Evolutionary conservation across 2,888 invertebrate species (phyloP).

Genomic region (Drosophila atroscutellata): DNA sequence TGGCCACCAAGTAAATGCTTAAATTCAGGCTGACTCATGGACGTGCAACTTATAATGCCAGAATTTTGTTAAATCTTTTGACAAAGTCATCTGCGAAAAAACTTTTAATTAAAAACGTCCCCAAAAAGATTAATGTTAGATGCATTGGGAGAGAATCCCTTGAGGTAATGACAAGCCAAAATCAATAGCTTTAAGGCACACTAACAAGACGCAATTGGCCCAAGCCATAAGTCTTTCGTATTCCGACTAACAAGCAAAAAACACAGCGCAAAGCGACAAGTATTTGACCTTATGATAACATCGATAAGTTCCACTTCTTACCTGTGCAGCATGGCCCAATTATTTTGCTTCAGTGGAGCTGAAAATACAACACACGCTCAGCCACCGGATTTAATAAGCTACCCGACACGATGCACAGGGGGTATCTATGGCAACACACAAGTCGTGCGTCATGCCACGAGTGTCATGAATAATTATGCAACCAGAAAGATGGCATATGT

Average conservation of each 20-base stretch:
- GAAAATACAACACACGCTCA: conserved; percentile 61
- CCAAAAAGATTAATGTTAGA: conserved; percentile 11
- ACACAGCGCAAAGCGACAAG: conserved; percentile 16
- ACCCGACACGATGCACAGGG: conserved; percentile 34
- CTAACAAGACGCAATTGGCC: conserved; percentile 38
- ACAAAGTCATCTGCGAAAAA: conserved; percentile 36
- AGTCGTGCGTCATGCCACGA: conserved; percentile 49
- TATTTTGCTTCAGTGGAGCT: conserved; percentile 74
- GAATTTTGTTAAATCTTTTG: conserved; percentile 29
- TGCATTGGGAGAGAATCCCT: conserved; percentile 16
- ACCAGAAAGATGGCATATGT: conserved; percentile 11
- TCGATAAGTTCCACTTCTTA: conserved; percentile 16
- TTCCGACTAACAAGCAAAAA: conserved; percentile 28
- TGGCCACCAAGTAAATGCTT: conserved; percentile 22
- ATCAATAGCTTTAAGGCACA: conserved; percentile 45
- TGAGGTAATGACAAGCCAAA: conserved; percentile 22
- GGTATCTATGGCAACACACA: conserved; percentile 34
- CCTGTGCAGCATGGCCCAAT: conserved; percentile 66
- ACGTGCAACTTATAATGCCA: conserved; percentile 23
- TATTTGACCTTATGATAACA: conserved; percentile 30
- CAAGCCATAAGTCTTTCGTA: background rate
- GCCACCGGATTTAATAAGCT: conserved; percentile 67
- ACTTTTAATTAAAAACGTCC: conserved; percentile 63
- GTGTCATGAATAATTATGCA: conserved; percentile 60
- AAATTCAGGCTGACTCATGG: conserved; percentile 43